Evolutionary conservation across 2,797 vertebrate species (phyloP), one percentile per base, ranked within the genome.

Genomic region (Dendrocincla tyrannina): DNA sequence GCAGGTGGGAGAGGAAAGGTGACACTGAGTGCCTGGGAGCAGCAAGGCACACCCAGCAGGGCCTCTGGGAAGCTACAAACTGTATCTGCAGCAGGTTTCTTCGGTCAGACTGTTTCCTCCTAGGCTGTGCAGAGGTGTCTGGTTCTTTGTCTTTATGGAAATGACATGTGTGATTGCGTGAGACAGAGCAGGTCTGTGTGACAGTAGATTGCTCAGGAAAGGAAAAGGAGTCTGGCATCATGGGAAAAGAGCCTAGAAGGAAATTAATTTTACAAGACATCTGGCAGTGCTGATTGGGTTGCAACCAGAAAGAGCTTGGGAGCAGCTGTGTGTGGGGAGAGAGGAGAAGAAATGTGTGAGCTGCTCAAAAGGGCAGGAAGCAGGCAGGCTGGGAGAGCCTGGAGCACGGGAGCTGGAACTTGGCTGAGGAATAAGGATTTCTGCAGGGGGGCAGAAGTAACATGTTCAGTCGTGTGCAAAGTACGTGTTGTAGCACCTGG

Each of bases 251-350:
- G 83, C 80, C 88, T 89, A 6, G 33, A 88, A 96, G 91, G 86
- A 91, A 95, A 91, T 87, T 87, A 74, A 93, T 95, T 91, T 94
- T 87, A 68, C 64, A 55, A 91, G 94, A 64, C 88, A 83, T 84
- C 77, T 94, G 90, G 91, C 85, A 80, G 49, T 62, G n/a, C 74
- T 96, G 92, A 69, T 39, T 66, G 80, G 55, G 46, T 85, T 84
- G 79, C 63, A 93, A 33, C 52, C 72, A 85, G 88, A 70, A 63
- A 6, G 67, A 88, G 37, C 75, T 32, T 64, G 85, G 52, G 85
- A 95, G 58, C 55, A 41, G 70, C 60, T 94, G 93, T 74, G 80
- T 81, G 79, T 85, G 68, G 49, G 74, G 68, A 60, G 77, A 82
- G 59, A 79, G 76, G n/a, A 73, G 53, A 15, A 75, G 75, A 56